phyloP scores from a whole-genome alignment of 2,888 invertebrate species.

The Homarus gammarus region DNA sequence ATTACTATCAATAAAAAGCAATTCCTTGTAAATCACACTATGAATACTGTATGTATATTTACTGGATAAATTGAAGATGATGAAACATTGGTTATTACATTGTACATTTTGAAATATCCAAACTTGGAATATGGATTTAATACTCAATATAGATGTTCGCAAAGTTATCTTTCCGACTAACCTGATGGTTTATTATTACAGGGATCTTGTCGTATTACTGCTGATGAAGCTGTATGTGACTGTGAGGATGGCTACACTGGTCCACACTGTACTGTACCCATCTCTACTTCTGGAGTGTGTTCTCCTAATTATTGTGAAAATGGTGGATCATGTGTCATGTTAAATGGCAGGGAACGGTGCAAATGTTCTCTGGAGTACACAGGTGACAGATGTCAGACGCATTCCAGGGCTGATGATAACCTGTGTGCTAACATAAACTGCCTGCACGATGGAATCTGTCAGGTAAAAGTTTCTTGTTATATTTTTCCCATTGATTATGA shows the following conservation, averaged over 20 bases:
- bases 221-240: constrained; percentile 79
- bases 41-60: no score
- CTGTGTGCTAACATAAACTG: constrained; percentile 67
- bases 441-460: constrained; percentile 77
- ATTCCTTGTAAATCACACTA: no score
- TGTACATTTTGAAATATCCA: no score
- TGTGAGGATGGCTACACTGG: constrained; percentile 82
- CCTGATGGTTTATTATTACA: constrained; percentile 71
- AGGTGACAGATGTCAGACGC: constrained; percentile 36
- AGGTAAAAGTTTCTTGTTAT: constrained; percentile 34
- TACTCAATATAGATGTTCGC: not conserved
- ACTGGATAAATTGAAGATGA: no score
- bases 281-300: constrained; percentile 80
- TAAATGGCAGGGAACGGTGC: constrained; percentile 35
- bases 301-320: constrained; percentile 80
- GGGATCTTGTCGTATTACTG: constrained; percentile 80
- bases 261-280: constrained; percentile 83
- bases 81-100: no score
- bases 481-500: not conserved
- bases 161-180: not conserved
- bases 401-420: constrained; percentile 4
- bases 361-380: constrained; percentile 55
- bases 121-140: no score
- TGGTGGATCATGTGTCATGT: constrained; percentile 81
- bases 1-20: no score